These are phyloP conservation scores for Poeciliopsis presidionis DNA, from an alignment of 2,797 vertebrate genomes.

Conservation along the genomic window DNA sequence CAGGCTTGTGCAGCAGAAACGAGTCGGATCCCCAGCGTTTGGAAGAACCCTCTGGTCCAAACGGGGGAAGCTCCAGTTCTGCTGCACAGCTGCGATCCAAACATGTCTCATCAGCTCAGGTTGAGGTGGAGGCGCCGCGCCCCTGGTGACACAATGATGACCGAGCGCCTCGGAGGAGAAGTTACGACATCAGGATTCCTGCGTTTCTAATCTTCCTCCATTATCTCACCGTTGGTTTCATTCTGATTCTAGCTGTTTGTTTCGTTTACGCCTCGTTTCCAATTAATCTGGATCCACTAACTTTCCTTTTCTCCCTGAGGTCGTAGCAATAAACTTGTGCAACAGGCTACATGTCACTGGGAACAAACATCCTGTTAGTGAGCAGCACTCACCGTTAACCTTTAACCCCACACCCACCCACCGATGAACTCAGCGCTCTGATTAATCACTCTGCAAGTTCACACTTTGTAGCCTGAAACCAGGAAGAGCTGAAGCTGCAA, in stretches of 20 bases:
- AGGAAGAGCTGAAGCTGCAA: neutral
- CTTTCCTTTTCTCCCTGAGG: neutral
- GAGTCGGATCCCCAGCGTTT: neutral
- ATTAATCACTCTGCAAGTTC: neutral
- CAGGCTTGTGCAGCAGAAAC: neutral
- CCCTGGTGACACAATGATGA: constrained; percentile 40
- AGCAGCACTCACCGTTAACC: neutral
- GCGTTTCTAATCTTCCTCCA: constrained; percentile 17
- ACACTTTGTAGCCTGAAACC: neutral
- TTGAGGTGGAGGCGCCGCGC: constrained; percentile 26
- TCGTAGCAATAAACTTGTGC: constrained; percentile 40
- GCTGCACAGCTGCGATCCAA: constrained; percentile 9
- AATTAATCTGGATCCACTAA: neutral
- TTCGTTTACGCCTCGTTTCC: neutral
- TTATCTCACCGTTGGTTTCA: constrained; percentile 5
- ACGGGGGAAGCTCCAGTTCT: constrained; percentile 13
- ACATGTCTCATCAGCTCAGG: constrained; percentile 49
- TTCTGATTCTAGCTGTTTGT: neutral
- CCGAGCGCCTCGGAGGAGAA: neutral
- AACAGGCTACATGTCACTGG: constrained; percentile 4
- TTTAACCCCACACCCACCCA: constrained; percentile 30
- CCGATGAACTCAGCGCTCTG: neutral
- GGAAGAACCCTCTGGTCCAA: constrained; percentile 10
- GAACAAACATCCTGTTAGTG: constrained; percentile 54
- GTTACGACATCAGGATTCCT: constrained; percentile 36